A percentile compares a stretch with the other conserved stretches of the same genome.
Evolutionary conservation across 2,113 vertebrate species (phyloP).

Genomic region (Zosterops japonicus): DNA sequence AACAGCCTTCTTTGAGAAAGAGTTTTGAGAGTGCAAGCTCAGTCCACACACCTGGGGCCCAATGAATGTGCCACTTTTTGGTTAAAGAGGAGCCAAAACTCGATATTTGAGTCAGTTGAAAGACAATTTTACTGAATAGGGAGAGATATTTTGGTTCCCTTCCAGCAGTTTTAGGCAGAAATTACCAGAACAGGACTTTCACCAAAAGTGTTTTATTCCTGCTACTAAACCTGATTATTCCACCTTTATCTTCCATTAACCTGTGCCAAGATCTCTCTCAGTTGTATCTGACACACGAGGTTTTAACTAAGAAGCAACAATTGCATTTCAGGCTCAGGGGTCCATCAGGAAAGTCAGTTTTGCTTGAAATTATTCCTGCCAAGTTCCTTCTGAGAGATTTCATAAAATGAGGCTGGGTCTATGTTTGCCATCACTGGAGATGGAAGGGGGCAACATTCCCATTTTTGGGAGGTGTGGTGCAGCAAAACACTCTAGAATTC

Average conservation of each 20-base stretch:
- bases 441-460: background rate
- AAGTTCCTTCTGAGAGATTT: slow-evolving; percentile 2
- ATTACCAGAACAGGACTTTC: background rate
- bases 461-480: background rate
- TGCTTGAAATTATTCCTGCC: background rate
- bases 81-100: background rate
- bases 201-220: background rate
- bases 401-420: background rate
- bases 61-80: background rate
- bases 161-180: background rate
- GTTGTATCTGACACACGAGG: background rate
- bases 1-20: background rate
- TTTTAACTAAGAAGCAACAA: background rate
- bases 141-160: background rate
- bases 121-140: background rate
- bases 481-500: slow-evolving; percentile 10
- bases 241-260: background rate
- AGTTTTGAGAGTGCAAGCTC: background rate
- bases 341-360: background rate
- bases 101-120: background rate
- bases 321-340: background rate
- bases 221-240: background rate
- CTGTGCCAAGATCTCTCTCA: background rate
- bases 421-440: background rate
- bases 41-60: background rate